Conservation (phyloP, 2,113 vertebrate species). For the Cyanoramphus novaezelandiae region DNA sequence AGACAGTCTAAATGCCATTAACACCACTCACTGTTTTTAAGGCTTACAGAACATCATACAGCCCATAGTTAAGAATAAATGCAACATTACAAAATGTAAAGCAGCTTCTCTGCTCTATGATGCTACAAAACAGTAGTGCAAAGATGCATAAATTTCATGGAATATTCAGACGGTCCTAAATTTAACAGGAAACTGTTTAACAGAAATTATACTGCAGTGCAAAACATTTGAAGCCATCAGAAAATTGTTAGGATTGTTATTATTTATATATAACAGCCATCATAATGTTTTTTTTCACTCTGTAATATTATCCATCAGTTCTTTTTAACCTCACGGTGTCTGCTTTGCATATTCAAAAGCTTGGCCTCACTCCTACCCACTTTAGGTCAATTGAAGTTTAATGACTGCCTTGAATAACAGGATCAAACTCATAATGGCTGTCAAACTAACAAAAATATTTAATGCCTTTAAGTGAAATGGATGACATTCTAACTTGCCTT, state of each 20-base stretch:
- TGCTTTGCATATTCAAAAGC: conserved; percentile 13
- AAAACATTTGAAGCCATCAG: background rate
- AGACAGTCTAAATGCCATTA: background rate
- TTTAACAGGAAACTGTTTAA: background rate
- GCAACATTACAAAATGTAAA: background rate
- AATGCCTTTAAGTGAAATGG: conserved; percentile 35
- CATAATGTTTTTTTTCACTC: background rate
- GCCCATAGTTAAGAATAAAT: background rate
- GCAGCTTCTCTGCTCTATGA: background rate
- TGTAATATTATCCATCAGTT: background rate
- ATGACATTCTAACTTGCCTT: conserved; percentile 34
- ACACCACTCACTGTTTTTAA: background rate
- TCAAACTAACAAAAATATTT: conserved; percentile 31
- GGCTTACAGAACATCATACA: background rate
- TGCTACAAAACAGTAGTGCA: background rate
- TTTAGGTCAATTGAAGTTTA: conserved; percentile 47
- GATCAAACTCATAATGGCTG: conserved; percentile 42
- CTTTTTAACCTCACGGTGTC: background rate
- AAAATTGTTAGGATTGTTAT: background rate
- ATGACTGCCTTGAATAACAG: conserved; percentile 38
- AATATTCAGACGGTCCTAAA: background rate
- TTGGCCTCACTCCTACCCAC: background rate
- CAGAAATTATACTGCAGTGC: background rate
- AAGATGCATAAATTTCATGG: background rate
- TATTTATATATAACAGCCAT: background rate